Base-by-base conservation (phyloP, 2,797 vertebrate species). In the Chelidonichthys spinosus region DNA sequence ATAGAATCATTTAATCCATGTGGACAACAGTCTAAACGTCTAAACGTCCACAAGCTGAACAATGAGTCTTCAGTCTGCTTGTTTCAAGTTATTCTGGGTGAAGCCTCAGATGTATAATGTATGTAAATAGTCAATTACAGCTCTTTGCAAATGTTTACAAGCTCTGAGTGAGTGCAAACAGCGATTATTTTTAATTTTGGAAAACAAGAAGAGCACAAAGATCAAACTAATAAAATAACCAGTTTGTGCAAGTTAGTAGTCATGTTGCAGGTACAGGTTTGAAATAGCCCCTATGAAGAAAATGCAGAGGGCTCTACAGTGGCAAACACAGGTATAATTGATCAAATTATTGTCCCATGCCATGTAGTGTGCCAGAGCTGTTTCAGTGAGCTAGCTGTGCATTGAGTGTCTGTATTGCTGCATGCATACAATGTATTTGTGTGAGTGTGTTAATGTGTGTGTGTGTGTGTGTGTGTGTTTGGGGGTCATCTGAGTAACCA, bases 401-500 rank as follows among this genome's bases (percentile, higher is more conserved):
- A 78, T 74, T 13, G 46, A 6, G 18, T 58, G 36, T 72, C 56
- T 65, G 47, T 68, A 52, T 67, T 77, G 36, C 64, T 81, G 43
- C 49, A 78, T 77, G 46, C 62, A 68, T 80, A 33, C 47, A 67
- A 69, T 46, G 54, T 60, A 47, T 76, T 17, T 56, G 35, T 60
- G 13, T 54, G 11, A 5, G 9, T 32, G 63, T 43, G 32, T 39
- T 1, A 32, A 18, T 52, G 8, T 25, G 63, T 43, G 63, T 43
- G 32, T 39, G 2, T 53, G 49, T 52, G 8, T 25, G 63, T 43
- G 35, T 42, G 3, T 69, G 37, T 66, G 37, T 70, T 25, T 18
- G 1, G 18, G 65, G 72, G 91, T 95, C 93, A 95, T 92, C 93
- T 94, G n/a, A 81, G 60, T 55, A 93, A 55, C 86, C 88, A 93